Evolutionary conservation across 1,140 invertebrate species (phyloP), one percentile per base, ranked within the genome.

Genomic region (Brachionus plicatilis): DNA sequence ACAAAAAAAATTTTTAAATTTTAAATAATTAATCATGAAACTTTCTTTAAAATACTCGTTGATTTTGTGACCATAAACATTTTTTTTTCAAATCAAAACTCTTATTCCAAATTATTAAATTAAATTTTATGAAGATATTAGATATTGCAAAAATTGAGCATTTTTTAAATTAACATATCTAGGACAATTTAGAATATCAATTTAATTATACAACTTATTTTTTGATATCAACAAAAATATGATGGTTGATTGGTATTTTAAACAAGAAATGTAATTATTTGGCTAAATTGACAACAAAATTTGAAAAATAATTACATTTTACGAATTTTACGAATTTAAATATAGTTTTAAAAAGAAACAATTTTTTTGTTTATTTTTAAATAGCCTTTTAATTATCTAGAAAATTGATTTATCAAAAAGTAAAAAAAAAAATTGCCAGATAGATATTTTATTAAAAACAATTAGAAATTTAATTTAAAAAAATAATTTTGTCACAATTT

Each of bases 361-460:
- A 1, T 65, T 65, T 65, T 65, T 65, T 65, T 65, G 60, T 24
- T 65, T 65, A 47, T 47, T 47, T 47, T 47, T 12, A 47, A 47
- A 47, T 47, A 47, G 45, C 5, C 45, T 37, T 37, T 37, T n/a
- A 45, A 45, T 45, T 7, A 45, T 45, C 43, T 45, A 14, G 45
- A 29, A 1, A 33, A 41, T 17, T 66, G 60, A 20, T 66, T 66
- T 66, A 24, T 66, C 60, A 24, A 27, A 66, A 66, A 66, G 27
- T 8, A 66, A 66, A 70, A 33, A 14, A n/a, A 14, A 14, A 3
- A 12, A 14, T 47, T 47, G 45, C 0, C 3, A 47, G 14, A 65
- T 65, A 24, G 20, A 65, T 65, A 65, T 70, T 70, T 70, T 70
- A 70, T 29, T 29, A 20, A 70, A 70, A 70, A 70, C 66, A 29